A percentile compares a stretch with the other conserved stretches of the same genome.
Evolutionary conservation across 2,113 vertebrate species (phyloP).

Genomic region (Cinclus mexicanus): DNA sequence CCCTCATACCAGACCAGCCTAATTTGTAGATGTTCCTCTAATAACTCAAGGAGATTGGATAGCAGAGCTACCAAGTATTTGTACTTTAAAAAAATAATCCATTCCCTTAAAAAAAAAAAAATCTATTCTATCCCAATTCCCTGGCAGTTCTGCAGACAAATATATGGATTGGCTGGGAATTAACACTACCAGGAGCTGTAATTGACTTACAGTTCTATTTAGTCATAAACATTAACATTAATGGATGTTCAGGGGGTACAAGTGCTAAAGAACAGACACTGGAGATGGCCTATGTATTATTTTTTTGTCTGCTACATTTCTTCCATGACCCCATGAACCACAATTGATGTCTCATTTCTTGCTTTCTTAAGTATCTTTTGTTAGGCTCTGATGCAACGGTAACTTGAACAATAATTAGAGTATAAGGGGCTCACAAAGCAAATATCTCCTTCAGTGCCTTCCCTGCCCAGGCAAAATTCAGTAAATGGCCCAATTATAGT

Average conservation of each 20-base stretch:
- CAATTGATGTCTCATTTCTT: constrained; percentile 48
- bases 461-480: constrained; percentile 24
- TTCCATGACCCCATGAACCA: constrained; percentile 48
- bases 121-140: not conserved
- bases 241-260: constrained; percentile 25
- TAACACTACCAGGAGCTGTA: constrained; percentile 53
- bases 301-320: constrained; percentile 25
- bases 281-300: constrained; percentile 13
- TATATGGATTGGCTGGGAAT: constrained; percentile 47
- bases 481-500: constrained; percentile 46
- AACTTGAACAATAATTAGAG: constrained; percentile 50
- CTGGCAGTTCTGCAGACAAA: constrained; percentile 9
- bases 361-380: constrained; percentile 49
- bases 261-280: constrained; percentile 41
- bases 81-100: not conserved
- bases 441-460: constrained; percentile 32
- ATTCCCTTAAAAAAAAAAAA: constrained; percentile 30
- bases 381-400: constrained; percentile 20
- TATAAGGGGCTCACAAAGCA: constrained; percentile 26
- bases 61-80: not conserved
- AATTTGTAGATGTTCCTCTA: not conserved
- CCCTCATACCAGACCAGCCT: not conserved
- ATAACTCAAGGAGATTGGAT: not conserved
- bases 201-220: constrained; percentile 63
- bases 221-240: constrained; percentile 59